Conservation (phyloP, 2,113 vertebrate genomes). For the Nansenia antarctica region DNA sequence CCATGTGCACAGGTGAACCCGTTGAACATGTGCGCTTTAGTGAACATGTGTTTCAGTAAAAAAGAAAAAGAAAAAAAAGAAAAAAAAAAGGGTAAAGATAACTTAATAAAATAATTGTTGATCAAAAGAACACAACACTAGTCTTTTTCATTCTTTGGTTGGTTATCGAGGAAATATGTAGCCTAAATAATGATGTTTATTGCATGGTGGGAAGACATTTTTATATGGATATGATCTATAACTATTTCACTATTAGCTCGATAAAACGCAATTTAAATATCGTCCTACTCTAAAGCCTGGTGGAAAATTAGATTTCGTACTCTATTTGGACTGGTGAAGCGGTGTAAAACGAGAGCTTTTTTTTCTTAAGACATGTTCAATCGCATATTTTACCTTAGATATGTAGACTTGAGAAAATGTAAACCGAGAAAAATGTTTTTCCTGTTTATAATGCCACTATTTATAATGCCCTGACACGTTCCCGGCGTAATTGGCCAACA, state of each 20-base stretch:
- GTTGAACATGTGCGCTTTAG: constrained; percentile 86
- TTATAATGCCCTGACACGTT: constrained; percentile 52
- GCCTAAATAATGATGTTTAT: neutral
- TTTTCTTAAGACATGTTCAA: neutral
- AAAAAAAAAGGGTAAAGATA: constrained; percentile 58
- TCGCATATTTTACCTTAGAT: neutral
- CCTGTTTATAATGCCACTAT: constrained; percentile 29
- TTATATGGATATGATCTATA: neutral
- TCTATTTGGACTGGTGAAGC: neutral
- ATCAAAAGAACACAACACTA: constrained; percentile 62
- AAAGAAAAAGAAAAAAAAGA: constrained; percentile 71
- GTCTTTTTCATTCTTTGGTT: constrained; percentile 23
- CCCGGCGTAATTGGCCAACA: constrained; percentile 65
- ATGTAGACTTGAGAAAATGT: neutral
- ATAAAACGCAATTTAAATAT: neutral
- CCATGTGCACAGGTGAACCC: constrained; percentile 85
- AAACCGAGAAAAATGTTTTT: constrained; percentile 13
- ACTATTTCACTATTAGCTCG: too few species aligned
- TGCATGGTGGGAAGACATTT: neutral
- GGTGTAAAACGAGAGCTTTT: neutral
- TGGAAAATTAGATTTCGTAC: too few species aligned
- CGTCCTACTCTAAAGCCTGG: neutral
- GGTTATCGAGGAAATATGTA: neutral
- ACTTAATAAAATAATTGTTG: constrained; percentile 85
- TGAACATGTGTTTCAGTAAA: constrained; percentile 83